A percentile compares a stretch with the other conserved stretches of the same genome.
Evolutionary conservation across 2,888 invertebrate species (phyloP).

Genomic region (Chaetogeoica ovagalla): DNA sequence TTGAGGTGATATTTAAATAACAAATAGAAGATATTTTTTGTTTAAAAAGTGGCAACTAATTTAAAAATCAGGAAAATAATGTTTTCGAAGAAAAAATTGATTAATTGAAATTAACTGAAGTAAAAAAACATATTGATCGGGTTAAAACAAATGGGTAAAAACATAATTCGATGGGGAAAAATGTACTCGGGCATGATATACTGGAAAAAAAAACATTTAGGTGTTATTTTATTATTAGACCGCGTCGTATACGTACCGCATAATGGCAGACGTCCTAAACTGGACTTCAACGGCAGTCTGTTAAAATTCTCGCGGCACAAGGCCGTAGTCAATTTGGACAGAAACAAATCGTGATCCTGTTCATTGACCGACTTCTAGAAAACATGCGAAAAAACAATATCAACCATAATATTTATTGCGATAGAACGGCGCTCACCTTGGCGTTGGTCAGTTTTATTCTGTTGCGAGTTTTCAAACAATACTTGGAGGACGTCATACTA

Average conservation of each 20-base stretch:
- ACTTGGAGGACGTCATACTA: slow-evolving; percentile 42
- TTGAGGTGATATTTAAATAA: too few relatives aligned
- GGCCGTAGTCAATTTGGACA: slow-evolving; percentile 41
- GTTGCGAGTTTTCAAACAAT: slow-evolving; percentile 40
- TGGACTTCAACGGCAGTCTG: slow-evolving; percentile 25
- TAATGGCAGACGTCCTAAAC: slow-evolving; percentile 45
- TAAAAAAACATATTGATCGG: too few relatives aligned
- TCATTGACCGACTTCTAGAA: slow-evolving; percentile 24
- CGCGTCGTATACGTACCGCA: slow-evolving; percentile 14
- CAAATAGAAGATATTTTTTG: too few relatives aligned
- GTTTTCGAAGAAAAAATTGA: too few relatives aligned
- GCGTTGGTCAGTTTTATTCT: slow-evolving; percentile 33
- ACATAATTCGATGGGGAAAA: too few relatives aligned
- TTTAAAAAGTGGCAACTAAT: too few relatives aligned
- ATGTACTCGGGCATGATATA: too few relatives aligned
- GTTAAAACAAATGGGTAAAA: too few relatives aligned
- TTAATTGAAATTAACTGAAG: too few relatives aligned
- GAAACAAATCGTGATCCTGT: slow-evolving; percentile 40
- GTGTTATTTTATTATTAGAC: not conserved
- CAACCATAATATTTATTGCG: too few relatives aligned
- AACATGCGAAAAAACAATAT: not conserved
- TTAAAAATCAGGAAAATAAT: too few relatives aligned
- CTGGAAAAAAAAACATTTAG: not conserved
- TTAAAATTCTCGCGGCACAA: slow-evolving; percentile 29
- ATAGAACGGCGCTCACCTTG: not conserved